phyloP scores from a whole-genome alignment of 2,888 invertebrate species.

The Lycophotia porphyrea region DNA sequence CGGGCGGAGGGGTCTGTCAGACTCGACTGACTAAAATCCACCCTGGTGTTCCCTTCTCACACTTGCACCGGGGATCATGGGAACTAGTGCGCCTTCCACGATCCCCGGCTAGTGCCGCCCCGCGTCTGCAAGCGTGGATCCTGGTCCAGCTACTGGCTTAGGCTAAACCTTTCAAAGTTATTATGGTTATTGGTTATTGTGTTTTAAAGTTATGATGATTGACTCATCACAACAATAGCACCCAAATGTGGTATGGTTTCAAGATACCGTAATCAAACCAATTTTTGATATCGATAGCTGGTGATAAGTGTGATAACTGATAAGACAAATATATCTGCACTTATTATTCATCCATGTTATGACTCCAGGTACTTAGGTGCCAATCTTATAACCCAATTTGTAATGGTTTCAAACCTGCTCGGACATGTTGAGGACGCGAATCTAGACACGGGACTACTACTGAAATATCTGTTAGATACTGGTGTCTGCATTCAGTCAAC shows the following conservation, averaged over 20 bases:
- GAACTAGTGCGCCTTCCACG: no score
- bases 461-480: background rate
- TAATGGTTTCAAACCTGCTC: background rate
- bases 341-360: conserved; percentile 3
- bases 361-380: conserved; percentile 15
- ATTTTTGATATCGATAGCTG: conserved; percentile 12
- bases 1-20: no score
- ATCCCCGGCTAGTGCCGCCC: no score
- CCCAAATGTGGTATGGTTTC: background rate
- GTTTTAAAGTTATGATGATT: background rate
- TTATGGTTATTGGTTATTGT: no score
- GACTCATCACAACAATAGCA: conserved; percentile 6
- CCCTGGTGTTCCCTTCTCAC: no score
- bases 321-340: background rate
- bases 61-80: no score
- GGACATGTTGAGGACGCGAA: background rate
- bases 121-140: no score
- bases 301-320: conserved; percentile 7
- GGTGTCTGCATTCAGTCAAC: background rate
- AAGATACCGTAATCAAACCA: conserved; percentile 21
- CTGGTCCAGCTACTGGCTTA: no score
- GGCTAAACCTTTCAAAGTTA: no score
- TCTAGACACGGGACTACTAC: background rate
- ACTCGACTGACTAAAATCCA: no score
- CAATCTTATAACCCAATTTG: background rate